Base-by-base conservation (phyloP, 2,888 invertebrate genomes). In the Epistrophe eligans region DNA sequence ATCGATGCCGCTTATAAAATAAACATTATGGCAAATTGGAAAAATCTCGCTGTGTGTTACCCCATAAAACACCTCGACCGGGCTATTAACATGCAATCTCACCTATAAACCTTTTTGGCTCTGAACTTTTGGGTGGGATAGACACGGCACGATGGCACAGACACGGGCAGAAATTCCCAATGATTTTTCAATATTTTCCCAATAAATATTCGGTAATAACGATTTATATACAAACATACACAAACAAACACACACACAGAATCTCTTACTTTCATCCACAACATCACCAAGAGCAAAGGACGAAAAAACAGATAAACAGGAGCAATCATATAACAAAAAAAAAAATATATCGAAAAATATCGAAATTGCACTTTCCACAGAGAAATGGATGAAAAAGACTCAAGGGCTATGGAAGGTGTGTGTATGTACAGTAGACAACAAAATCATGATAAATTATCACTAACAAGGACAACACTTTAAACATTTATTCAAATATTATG, bases 121-220 rank as follows among this genome's bases (percentile, higher is more conserved):
- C 38, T 19, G 17, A 64, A 43, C 15, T 24, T 24, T 8, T 17
- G 43, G 28, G 45, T 11, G 7, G 38, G 24, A 24, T 15, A 32
- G 35, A 9, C 35, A 19, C 58, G 58, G 7, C 5, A 24, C 24
- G 13, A 24, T 17, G 28, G 15, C 28, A 28, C 17, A 13, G 35
- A 17, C 7, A 48, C 19, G 24, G 38, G 48, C 2, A 17, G 13
- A 72, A 72, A 45, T 76, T 67, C 60, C 72, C 89, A 88, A 89
- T 89, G 89, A 89, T 88, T 89, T 88, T 89, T 89, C 89, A 89
- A 89, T 89, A 89, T 89, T 89, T 89, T 76, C 71, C 81, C 89
- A 88, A 89, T 89, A 89, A 89, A 89, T 89, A 89, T 89, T 85
- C 89, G 83, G 88, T 89, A 89, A 89, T 89, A 89, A 85, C 88